Evolutionary conservation across 2,888 invertebrate species (phyloP).

Genomic region (Ceriagrion tenellum): DNA sequence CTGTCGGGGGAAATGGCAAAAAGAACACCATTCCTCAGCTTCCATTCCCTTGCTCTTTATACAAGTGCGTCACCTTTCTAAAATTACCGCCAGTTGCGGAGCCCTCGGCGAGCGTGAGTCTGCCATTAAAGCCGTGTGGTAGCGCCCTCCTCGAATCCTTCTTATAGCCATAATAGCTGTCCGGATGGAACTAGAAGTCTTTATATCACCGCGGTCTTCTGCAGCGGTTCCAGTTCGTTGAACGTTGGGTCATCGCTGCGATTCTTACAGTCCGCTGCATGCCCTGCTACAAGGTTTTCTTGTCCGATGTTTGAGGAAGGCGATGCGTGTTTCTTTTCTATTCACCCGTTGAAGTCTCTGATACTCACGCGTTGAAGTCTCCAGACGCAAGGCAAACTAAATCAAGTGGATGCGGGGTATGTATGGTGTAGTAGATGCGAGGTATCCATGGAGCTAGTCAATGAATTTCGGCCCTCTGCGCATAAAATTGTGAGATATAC

Average conservation of each 20-base stretch:
- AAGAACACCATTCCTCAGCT: background rate
- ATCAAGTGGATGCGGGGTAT: too few species aligned
- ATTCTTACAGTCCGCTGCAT: background rate
- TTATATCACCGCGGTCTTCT: background rate
- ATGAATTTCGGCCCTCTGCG: too few species aligned
- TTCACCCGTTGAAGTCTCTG: too few species aligned
- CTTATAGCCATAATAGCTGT: background rate
- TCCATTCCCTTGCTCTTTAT: slow-evolving; percentile 14
- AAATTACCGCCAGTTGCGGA: slow-evolving; percentile 38
- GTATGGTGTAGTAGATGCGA: too few species aligned
- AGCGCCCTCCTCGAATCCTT: background rate
- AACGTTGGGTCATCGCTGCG: background rate
- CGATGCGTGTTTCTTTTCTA: background rate
- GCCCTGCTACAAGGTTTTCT: background rate
- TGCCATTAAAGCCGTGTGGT: background rate
- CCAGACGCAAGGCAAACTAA: background rate
- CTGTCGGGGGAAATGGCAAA: background rate
- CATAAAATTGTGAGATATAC: too few species aligned
- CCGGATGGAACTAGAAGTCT: background rate
- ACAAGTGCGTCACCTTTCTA: slow-evolving; percentile 64
- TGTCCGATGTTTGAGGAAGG: background rate
- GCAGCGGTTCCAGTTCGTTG: background rate
- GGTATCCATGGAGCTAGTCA: too few species aligned
- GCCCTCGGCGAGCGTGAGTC: slow-evolving; percentile 21
- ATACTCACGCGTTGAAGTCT: background rate